These are phyloP conservation scores for Augiades crinisus DNA, from an alignment of 2,888 invertebrate genomes.

Conservation along the genomic window DNA sequence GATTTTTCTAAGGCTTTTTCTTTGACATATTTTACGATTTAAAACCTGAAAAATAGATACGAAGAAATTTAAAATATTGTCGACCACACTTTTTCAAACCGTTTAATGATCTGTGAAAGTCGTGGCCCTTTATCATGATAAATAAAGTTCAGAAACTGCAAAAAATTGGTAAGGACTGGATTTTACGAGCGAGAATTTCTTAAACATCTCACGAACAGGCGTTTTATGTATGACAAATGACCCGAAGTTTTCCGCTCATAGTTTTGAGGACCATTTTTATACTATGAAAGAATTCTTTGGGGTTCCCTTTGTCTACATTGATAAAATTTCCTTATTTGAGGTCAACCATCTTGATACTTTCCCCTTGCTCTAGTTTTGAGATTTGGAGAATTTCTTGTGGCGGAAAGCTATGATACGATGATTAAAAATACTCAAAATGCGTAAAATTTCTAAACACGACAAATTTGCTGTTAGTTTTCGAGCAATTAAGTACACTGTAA, in stretches of 20 bases:
- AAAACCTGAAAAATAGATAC: not conserved
- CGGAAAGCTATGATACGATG: too few relatives aligned
- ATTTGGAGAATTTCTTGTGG: too few relatives aligned
- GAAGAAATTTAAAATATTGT: not conserved
- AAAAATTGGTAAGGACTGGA: not conserved
- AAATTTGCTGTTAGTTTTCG: too few relatives aligned
- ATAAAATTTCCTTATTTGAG: too few relatives aligned
- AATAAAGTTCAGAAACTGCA: conserved; percentile 4
- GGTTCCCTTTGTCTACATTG: too few relatives aligned
- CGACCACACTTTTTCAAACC: not conserved
- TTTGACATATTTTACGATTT: too few relatives aligned
- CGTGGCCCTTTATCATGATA: conserved; percentile 1
- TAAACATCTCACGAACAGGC: conserved; percentile 18
- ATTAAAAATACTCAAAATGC: too few relatives aligned
- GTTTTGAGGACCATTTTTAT: not conserved
- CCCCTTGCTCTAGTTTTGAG: too few relatives aligned
- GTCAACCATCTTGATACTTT: too few relatives aligned
- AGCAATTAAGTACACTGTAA: too few relatives aligned
- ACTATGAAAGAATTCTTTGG: not conserved
- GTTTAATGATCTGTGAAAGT: conserved; percentile 12
- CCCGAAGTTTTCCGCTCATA: conserved; percentile 1
- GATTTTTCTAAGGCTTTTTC: too few relatives aligned
- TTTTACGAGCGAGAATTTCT: conserved; percentile 15
- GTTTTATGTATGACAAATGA: conserved; percentile 10
- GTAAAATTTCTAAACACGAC: too few relatives aligned